Conservation (phyloP, 2,888 invertebrate species). For the Epirrhoe alternata region DNA sequence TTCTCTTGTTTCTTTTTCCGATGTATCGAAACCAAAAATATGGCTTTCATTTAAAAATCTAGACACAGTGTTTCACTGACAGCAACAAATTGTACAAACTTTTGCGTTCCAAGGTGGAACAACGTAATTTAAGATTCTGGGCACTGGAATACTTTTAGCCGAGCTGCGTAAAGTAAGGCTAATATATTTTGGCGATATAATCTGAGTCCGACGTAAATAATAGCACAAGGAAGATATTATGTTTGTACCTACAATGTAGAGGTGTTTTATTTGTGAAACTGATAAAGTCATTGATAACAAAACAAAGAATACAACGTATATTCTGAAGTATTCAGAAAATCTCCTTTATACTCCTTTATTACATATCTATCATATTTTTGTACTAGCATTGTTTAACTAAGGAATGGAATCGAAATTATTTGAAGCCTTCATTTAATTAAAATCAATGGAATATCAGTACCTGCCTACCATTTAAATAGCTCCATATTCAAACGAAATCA, state of each 20-base stretch:
- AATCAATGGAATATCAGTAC: neutral
- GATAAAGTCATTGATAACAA: constrained; percentile 7
- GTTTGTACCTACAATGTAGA: constrained; percentile 4
- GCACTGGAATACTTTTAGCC: constrained; percentile 13
- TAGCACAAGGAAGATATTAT: constrained; percentile 10
- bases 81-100: constrained; percentile 18
- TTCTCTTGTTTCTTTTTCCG: neutral
- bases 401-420: neutral
- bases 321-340: neutral
- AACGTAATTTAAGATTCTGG: constrained; percentile 13
- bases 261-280: constrained; percentile 10
- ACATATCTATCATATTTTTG: neutral
- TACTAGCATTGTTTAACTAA: too few relatives aligned
- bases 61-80: constrained; percentile 1
- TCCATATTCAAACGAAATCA: neutral
- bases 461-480: neutral
- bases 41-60: constrained; percentile 13
- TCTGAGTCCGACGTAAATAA: constrained; percentile 22
- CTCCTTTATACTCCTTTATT: neutral
- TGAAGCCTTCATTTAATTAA: too few relatives aligned
- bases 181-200: constrained; percentile 28
- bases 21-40: constrained; percentile 10
- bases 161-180: constrained; percentile 17
- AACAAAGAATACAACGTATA: neutral
- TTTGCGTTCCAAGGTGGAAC: constrained; percentile 5